Percentiles rank a stretch among this genome's conserved stretches.
Conservation (phyloP, 2,797 vertebrate species). For the Hyperoplus immaculatus region DNA sequence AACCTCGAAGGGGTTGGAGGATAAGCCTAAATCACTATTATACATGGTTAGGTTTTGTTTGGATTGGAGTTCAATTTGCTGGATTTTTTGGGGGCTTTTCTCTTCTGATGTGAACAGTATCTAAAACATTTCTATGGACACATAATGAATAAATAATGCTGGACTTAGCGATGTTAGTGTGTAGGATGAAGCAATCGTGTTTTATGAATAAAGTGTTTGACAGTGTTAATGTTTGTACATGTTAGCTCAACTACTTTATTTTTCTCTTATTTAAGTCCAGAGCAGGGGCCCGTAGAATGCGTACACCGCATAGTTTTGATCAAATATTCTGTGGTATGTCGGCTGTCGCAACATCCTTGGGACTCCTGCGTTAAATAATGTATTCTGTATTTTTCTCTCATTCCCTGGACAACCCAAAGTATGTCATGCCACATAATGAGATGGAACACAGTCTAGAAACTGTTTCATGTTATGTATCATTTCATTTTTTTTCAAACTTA, state of each 20-base stretch:
- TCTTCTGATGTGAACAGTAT: neutral
- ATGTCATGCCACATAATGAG: conserved; percentile 14
- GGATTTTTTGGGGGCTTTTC: neutral
- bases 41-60: conserved; percentile 7
- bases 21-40: conserved; percentile 3
- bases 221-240: neutral
- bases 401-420: conserved; percentile 5
- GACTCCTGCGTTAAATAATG: conserved; percentile 44
- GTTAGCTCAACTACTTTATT: neutral
- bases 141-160: conserved; percentile 39
- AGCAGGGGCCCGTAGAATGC: conserved; percentile 4
- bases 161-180: conserved; percentile 24
- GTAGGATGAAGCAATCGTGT: conserved; percentile 15
- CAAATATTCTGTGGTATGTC: conserved; percentile 21
- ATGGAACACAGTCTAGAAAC: conserved; percentile 29
- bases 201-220: conserved; percentile 37
- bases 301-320: neutral
- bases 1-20: conserved; percentile 18
- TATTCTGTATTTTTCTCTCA: conserved; percentile 32
- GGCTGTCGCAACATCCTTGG: conserved; percentile 19
- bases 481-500: conserved; percentile 8
- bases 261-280: neutral
- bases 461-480: conserved; percentile 14
- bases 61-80: neutral
- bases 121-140: conserved; percentile 17